phyloP scores from a whole-genome alignment of 2,888 invertebrate genomes.

The Oasisia sp. region DNA sequence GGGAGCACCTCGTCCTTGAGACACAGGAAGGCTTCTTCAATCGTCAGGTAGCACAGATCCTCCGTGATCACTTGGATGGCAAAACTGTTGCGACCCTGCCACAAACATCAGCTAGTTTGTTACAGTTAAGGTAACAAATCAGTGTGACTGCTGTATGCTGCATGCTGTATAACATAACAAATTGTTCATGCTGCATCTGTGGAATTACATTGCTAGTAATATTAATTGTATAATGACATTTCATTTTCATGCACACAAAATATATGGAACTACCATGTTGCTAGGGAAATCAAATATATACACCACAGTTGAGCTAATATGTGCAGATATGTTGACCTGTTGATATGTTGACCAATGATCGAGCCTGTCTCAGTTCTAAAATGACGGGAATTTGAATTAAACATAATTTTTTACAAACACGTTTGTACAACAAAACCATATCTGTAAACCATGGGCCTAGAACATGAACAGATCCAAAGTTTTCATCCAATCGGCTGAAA shows the following conservation, averaged over 20 bases:
- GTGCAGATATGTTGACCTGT: background rate
- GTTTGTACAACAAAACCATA: background rate
- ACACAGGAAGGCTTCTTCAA: slow-evolving; percentile 62
- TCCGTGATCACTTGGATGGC: slow-evolving; percentile 61
- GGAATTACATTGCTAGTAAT: background rate
- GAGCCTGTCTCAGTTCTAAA: background rate
- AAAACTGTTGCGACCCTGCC: slow-evolving; percentile 61
- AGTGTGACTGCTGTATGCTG: no score
- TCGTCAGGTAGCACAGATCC: slow-evolving; percentile 60
- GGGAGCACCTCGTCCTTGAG: slow-evolving; percentile 57
- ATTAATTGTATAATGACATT: background rate
- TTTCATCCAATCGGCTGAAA: no score
- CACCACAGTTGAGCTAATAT: background rate
- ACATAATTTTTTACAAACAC: background rate
- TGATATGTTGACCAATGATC: background rate
- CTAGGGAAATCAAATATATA: background rate
- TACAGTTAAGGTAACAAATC: background rate
- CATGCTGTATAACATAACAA: background rate
- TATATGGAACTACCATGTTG: background rate
- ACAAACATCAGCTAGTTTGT: background rate
- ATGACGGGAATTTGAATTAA: background rate
- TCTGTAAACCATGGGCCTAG: no score
- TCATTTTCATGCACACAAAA: background rate
- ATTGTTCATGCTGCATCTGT: background rate
- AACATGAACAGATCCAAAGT: no score